Percentiles rank a stretch among this genome's conserved stretches.
These are phyloP conservation scores for Athalia circularis DNA, from an alignment of 2,888 invertebrate genomes.

Conservation along the genomic window DNA sequence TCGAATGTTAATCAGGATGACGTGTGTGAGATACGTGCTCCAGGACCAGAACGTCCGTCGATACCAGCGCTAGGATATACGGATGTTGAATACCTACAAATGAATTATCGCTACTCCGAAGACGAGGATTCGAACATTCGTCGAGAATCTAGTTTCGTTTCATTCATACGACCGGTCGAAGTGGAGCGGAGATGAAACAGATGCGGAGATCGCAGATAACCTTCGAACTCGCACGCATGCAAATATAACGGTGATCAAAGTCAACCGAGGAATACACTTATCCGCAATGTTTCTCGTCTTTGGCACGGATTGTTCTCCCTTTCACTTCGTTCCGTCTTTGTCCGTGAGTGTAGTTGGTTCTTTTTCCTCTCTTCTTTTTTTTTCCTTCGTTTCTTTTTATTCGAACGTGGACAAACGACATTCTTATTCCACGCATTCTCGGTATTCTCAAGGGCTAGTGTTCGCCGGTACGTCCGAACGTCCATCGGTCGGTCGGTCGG, in stretches of 20 bases:
- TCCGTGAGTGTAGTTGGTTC: background rate
- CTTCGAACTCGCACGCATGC: too few relatives aligned
- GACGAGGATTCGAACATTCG: background rate
- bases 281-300: background rate
- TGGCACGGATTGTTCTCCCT: background rate
- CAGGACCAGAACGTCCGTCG: background rate
- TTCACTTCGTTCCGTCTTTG: background rate
- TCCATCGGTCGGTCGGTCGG: conserved; percentile 48
- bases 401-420: conserved; percentile 36
- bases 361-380: conserved; percentile 17
- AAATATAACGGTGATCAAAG: too few relatives aligned
- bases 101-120: background rate
- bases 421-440: conserved; percentile 42
- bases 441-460: conserved; percentile 38
- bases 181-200: too few relatives aligned
- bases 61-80: background rate
- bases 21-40: too few relatives aligned
- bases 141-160: background rate
- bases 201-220: too few relatives aligned
- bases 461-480: conserved; percentile 44
- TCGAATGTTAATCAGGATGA: conserved; percentile 29
- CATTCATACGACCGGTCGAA: too few relatives aligned
- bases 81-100: background rate
- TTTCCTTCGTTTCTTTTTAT: conserved; percentile 25
- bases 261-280: too few relatives aligned